phyloP scores from a whole-genome alignment of 1,140 invertebrate genomes.

The Hetaerina americana region DNA sequence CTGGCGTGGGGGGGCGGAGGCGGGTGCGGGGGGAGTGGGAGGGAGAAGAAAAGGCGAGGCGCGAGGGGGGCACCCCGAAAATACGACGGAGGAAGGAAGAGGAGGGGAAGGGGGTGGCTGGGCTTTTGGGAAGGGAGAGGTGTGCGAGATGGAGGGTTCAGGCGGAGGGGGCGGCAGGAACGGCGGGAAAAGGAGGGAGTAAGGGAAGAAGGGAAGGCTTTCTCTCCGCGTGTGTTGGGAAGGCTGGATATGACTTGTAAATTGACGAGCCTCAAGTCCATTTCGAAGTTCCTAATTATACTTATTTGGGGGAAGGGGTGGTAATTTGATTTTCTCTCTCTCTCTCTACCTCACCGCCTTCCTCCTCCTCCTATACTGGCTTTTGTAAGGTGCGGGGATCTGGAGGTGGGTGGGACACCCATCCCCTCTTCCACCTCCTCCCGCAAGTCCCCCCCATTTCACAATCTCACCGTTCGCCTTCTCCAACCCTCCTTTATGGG shows the following conservation, averaged over 20 bases:
- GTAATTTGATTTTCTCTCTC: not conserved
- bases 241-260: not conserved
- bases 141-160: not conserved
- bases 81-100: too few species aligned
- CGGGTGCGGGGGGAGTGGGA: not conserved
- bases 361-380: not conserved
- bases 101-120: not conserved
- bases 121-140: not conserved
- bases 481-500: too few species aligned
- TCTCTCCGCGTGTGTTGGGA: not conserved
- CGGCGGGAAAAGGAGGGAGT: too few species aligned
- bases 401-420: too few species aligned
- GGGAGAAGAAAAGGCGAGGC: not conserved
- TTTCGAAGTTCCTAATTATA: not conserved
- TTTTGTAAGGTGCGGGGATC: not conserved
- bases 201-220: not conserved
- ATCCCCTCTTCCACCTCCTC: too few species aligned
- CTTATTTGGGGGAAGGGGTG: not conserved
- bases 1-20: not conserved
- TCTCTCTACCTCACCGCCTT: too few species aligned
- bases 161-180: not conserved
- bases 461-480: too few species aligned
- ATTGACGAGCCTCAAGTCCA: not conserved
- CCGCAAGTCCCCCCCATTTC: too few species aligned
- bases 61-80: not conserved